Percentiles rank a stretch among this genome's conserved stretches.
Conservation (phyloP, 2,113 vertebrate genomes). For the Ochotona princeps region DNA sequence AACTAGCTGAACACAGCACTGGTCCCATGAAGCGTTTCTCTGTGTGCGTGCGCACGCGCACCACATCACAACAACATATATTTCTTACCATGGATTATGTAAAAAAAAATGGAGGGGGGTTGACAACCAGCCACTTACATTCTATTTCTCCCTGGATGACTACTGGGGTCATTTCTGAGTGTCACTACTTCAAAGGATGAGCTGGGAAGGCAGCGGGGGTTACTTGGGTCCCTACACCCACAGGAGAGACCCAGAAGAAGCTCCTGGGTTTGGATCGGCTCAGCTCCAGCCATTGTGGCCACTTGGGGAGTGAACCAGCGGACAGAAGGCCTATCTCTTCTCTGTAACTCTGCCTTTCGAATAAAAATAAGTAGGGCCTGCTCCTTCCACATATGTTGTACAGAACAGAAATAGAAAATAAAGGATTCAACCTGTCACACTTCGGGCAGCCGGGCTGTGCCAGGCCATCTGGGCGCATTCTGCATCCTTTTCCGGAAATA, state of each 20-base stretch:
- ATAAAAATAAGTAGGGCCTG: background rate
- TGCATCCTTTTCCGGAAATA: background rate
- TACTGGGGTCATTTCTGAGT: rapidly evolving
- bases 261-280: too few relatives aligned
- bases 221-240: too few relatives aligned
- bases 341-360: too few relatives aligned
- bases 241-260: too few relatives aligned
- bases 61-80: background rate
- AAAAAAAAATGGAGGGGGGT: background rate
- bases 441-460: background rate
- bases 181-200: background rate
- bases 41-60: background rate
- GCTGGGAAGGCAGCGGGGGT: too few relatives aligned
- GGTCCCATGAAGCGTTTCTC: background rate
- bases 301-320: too few relatives aligned
- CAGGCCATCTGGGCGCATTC: rapidly evolving
- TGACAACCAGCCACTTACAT: too few relatives aligned
- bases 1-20: too few relatives aligned
- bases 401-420: background rate
- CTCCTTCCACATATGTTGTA: background rate
- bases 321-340: too few relatives aligned
- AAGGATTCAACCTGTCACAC: background rate
- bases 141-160: rapidly evolving
- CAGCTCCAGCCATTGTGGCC: too few relatives aligned
- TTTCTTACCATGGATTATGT: background rate